Base-by-base conservation (phyloP, 1,140 invertebrate species). In the Drosophila nikananu region DNA sequence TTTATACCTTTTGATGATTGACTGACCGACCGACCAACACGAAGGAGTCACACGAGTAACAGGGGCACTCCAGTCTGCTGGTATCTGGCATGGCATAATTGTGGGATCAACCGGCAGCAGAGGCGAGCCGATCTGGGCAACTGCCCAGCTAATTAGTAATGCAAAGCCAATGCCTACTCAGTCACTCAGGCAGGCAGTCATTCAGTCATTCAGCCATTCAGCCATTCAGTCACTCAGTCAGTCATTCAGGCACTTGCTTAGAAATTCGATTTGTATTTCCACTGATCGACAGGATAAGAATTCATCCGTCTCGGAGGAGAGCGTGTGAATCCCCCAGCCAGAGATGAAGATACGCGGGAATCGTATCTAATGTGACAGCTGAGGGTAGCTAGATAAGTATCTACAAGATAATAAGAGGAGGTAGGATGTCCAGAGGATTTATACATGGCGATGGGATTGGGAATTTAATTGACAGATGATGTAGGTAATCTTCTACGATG, bases 1-100 rank as follows among this genome's bases (percentile, higher is more conserved):
- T 83, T 83, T 81, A 58, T 79, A 66, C 84, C 73, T 89, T 72
- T 86, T 83, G 84, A 78, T 89, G 78, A 90, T 86, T 83, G 80
- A 72, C 83, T 82, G 82, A 79, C 78, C 82, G 61, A 57, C 54
- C 54, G 54, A 74, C 61, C 66, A 77, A 59, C 64, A 70, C 30
- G 67, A 58, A 73, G 71, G 55, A 73, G 71, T 61, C 35, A 35
- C 21, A 37, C n/a, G 35, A 42, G 57, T 8, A 48, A 57, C 57
- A 57, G 48, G 60, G 70, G 86, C 74, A 81, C 78, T 81, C 75
- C 74, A 81, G 86, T 81, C 74, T 71, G 60, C 74, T 58, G 76
- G 46, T 52, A 37, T 42, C 62, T 73, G 71, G 78, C 78, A 90
- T 89, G 86, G 84, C 86, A 89, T 89, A 89, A 89, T 89, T 89